Percentiles rank a stretch among this genome's conserved stretches.
Conservation (phyloP, 2,888 invertebrate species). For the Perdita meconis region DNA sequence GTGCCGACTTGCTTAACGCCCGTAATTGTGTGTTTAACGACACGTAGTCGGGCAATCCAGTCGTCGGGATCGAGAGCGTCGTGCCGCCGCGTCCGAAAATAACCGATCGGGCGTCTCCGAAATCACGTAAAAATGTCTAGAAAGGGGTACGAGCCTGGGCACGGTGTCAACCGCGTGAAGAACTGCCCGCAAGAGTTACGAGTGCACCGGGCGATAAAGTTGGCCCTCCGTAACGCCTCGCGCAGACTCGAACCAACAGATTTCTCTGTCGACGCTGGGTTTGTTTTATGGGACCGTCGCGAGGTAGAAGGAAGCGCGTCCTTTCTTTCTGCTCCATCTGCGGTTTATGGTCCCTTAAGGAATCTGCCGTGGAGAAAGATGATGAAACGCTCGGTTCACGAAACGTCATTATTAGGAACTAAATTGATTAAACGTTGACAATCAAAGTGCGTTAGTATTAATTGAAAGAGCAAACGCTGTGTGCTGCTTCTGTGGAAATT, state of each 20-base stretch:
- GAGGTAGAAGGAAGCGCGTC: conserved; percentile 71
- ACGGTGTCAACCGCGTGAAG: conserved; percentile 63
- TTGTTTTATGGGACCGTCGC: conserved; percentile 79
- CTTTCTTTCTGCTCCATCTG: conserved; percentile 80
- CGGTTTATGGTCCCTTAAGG: conserved; percentile 80
- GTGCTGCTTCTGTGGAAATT: too few relatives aligned
- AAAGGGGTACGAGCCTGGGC: conserved; percentile 42
- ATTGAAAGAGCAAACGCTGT: too few relatives aligned
- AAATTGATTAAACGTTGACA: not conserved
- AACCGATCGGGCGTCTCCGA: conserved; percentile 67
- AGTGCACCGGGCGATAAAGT: conserved; percentile 82
- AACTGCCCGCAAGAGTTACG: conserved; percentile 80
- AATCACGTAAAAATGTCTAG: conserved; percentile 64
- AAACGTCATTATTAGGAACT: not conserved
- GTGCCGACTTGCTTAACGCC: not conserved
- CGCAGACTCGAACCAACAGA: conserved; percentile 74
- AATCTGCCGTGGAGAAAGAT: conserved; percentile 73
- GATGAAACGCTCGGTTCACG: conserved; percentile 51
- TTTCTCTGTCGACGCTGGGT: conserved; percentile 81
- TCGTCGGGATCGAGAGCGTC: not conserved
- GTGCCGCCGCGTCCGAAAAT: conserved; percentile 59
- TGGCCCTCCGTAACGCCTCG: conserved; percentile 76
- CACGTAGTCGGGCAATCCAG: not conserved
- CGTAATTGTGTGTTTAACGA: not conserved
- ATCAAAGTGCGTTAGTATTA: not conserved